Base-by-base conservation (phyloP, 1,140 invertebrate genomes). In the Megalopta genalis region DNA sequence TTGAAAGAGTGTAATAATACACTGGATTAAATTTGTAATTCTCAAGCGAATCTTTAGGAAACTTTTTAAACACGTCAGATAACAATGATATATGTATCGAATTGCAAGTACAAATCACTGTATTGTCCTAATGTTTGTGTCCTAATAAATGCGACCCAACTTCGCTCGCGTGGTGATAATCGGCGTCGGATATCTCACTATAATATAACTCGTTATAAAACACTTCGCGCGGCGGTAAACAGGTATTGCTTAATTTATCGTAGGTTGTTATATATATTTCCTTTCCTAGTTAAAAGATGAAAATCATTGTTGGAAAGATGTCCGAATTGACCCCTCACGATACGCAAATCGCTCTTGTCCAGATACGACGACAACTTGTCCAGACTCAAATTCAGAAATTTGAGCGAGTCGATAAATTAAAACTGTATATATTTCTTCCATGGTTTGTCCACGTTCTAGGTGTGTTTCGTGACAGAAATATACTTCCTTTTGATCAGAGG, bases 101-200 rank as follows among this genome's bases (percentile, higher is more conserved):
- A 2, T 14, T 67, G 49, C 23, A 67, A n/a, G 49, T 93, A 93
- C 10, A 92, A 59, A 81, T 93, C 87, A 10, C 85, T 87, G 82
- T 92, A 93, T 65, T 93, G 32, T 4, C 32, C 82, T 77, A 92
- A 82, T 63, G 77, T 91, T 49, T 80, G 42, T n/a, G n/a, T n/a
- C n/a, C n/a, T n/a, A 81, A 88, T 89, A 5, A 93, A 93, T 16
- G 52, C 23, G 85, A 42, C 90, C 90, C 93, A 39, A 93, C 88
- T n/a, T 89, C 81, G 63, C 84, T 32, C 23, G 90, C 89, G 83
- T 88, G 88, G 5, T 84, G 62, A 81, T 93, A 93, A 6, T 23
- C 25, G 4, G 4, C 49, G 12, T 52, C 49, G 49, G 49, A 52
- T 52, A 52, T 18, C 3, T 52, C 4, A 0, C 3, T 52, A 12